Evolutionary conservation across 1,140 invertebrate species (phyloP), one percentile per base, ranked within the genome.

Genomic region (Atta texana): DNA sequence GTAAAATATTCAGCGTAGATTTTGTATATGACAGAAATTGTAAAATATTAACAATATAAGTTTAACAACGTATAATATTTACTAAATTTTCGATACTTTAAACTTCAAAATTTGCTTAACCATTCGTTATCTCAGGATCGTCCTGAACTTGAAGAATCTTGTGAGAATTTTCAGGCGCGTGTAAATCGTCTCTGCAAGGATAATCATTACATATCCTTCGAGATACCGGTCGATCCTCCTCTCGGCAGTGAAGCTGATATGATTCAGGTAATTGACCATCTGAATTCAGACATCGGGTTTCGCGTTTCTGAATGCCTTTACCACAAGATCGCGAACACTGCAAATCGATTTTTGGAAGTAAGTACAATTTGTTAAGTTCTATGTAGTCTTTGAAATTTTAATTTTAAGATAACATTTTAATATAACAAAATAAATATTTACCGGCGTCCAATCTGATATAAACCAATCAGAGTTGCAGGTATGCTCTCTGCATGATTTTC

Each of bases 161-260:
- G 10, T 92, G 92, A 2, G 91, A 89, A 80, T 89, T 90, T 34
- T 85, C 87, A 3, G 85, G 59, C 18, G 66, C 64, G 16, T 85
- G 57, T 31, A 82, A 24, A 57, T 93, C 87, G 0, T 76, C 92
- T 88, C 93, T 93, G 89, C 97, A 97, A 61, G 95, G 94, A 87
- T 96, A 95, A 49, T 96, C 95, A 91, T 97, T 97, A 90, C 97
- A 97, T 21, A 94, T 94, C 75, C 96, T 95, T 87, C 95, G 94
- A 39, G 95, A 95, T 12, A 94, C 89, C 16, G 97, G 97, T 71
- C 95, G 95, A 28, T 95, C 92, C 1, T 95, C 93, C 72, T 96
- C 96, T 18, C 95, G 93, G 88, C 97, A 97, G 74, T 95, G 89
- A 93, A 63, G n/a, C 77, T 90, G 75, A 92, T 94, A 28, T 91